Percentiles rank a stretch among this genome's conserved stretches.
Evolutionary conservation across 23 tunicate genomes (phyloP).

Genomic region (Trididemnum clinides): DNA sequence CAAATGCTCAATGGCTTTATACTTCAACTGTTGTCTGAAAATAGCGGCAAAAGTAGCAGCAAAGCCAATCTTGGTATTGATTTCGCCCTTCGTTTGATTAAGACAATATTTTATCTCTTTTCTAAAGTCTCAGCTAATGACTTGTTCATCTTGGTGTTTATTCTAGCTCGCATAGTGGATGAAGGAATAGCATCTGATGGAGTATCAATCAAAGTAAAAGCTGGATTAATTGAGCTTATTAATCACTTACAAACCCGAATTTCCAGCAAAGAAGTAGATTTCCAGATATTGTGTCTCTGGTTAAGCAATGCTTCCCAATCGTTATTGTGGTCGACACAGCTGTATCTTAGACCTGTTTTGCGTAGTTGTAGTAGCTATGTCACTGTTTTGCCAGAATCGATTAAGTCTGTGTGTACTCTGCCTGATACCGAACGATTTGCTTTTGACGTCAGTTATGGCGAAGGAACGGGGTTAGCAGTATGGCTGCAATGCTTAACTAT

Average conservation of each 20-base stretch:
- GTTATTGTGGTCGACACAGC: not conserved
- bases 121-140: not conserved
- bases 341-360: constrained; percentile 10
- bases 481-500: constrained; percentile 47
- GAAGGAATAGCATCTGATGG: not conserved
- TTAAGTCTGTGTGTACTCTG: not conserved
- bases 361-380: not conserved
- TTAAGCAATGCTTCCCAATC: not conserved
- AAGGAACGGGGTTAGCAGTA: constrained; percentile 50
- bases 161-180: constrained; percentile 4
- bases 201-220: not conserved
- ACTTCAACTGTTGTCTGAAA: not conserved
- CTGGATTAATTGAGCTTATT: not conserved
- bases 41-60: not conserved
- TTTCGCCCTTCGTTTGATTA: not conserved
- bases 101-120: not conserved
- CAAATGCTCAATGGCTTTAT: not conserved
- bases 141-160: not conserved
- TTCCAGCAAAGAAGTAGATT: not conserved
- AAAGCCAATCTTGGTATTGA: not conserved
- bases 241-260: not conserved
- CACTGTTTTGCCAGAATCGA: not conserved
- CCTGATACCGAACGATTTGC: not conserved
- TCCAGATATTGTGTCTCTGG: not conserved
- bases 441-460: constrained; percentile 27